A percentile compares a stretch with the other conserved stretches of the same genome.
Conservation (phyloP, 2,888 invertebrate species). For the Disparrhopalites patrizii region DNA sequence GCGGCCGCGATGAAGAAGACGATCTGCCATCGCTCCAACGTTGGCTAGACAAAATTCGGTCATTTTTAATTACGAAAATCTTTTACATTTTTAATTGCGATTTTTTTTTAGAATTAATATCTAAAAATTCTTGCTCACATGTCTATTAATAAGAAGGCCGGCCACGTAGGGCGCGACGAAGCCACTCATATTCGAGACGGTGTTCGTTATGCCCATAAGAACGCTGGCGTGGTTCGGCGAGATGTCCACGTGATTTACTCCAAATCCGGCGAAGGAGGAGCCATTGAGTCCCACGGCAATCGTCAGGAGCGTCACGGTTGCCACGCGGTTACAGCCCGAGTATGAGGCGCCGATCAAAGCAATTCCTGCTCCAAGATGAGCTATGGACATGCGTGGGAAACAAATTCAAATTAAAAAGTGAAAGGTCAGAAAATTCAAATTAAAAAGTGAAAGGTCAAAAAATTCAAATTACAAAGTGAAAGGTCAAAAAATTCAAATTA, state of each 20-base stretch:
- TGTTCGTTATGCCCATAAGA: slow-evolving; percentile 86
- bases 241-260: slow-evolving; percentile 28
- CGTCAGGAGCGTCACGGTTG: slow-evolving; percentile 73
- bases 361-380: slow-evolving; percentile 18
- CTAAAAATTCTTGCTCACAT: slow-evolving; percentile 33
- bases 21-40: slow-evolving; percentile 81
- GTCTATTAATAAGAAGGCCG: slow-evolving; percentile 67
- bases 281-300: slow-evolving; percentile 82
- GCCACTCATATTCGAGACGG: slow-evolving; percentile 16
- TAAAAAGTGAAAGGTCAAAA: no score
- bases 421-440: background rate
- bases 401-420: background rate
- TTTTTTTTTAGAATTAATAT: background rate
- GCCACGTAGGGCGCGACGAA: slow-evolving; percentile 79
- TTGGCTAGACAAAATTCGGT: slow-evolving; percentile 60
- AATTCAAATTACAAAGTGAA: no score
- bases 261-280: slow-evolving; percentile 72
- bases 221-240: slow-evolving; percentile 79
- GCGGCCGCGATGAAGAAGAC: slow-evolving; percentile 65
- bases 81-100: no score
- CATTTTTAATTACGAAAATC: background rate
- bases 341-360: slow-evolving; percentile 67
- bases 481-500: no score
- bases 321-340: slow-evolving; percentile 74
- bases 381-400: background rate